Conservation (phyloP, 2,888 invertebrate genomes). For the Byasa hedistus region DNA sequence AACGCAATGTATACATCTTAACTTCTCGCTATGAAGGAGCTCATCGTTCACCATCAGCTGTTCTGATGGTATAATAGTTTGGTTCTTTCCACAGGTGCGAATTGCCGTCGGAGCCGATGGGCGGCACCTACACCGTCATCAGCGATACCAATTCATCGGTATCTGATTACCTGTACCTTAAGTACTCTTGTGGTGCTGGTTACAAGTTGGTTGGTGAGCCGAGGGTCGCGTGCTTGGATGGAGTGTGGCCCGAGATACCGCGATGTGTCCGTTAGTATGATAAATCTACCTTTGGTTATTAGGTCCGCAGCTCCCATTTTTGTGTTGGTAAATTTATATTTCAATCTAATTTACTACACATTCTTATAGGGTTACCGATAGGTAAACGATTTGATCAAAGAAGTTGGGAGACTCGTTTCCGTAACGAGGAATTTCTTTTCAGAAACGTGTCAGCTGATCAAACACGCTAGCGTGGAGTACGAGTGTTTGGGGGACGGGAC, state of each 20-base stretch:
- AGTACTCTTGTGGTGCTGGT: slow-evolving; percentile 49
- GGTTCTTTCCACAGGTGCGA: slow-evolving; percentile 39
- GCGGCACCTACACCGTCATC: slow-evolving; percentile 47
- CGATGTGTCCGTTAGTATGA: slow-evolving; percentile 1
- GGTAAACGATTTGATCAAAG: too few relatives aligned
- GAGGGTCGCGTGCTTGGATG: slow-evolving; percentile 42
- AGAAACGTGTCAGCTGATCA: slow-evolving; percentile 20
- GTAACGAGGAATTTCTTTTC: not conserved
- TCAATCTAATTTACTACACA: too few relatives aligned
- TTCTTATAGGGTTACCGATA: too few relatives aligned
- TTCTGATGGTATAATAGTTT: not conserved
- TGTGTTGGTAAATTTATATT: too few relatives aligned
- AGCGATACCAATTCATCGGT: slow-evolving; percentile 39
- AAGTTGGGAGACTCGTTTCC: too few relatives aligned
- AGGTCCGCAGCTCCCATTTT: too few relatives aligned
- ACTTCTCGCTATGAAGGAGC: too few relatives aligned
- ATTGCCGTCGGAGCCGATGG: slow-evolving; percentile 48
- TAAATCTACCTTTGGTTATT: too few relatives aligned
- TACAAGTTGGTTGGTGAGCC: slow-evolving; percentile 41
- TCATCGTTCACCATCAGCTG: not conserved
- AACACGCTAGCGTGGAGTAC: slow-evolving; percentile 16
- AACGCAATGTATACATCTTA: too few relatives aligned
- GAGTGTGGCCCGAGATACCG: slow-evolving; percentile 40
- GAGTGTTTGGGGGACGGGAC: slow-evolving; percentile 7
- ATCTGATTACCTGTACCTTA: slow-evolving; percentile 42